Conservation (phyloP, 2,888 invertebrate genomes). For the Caenorhabditis plicata region DNA sequence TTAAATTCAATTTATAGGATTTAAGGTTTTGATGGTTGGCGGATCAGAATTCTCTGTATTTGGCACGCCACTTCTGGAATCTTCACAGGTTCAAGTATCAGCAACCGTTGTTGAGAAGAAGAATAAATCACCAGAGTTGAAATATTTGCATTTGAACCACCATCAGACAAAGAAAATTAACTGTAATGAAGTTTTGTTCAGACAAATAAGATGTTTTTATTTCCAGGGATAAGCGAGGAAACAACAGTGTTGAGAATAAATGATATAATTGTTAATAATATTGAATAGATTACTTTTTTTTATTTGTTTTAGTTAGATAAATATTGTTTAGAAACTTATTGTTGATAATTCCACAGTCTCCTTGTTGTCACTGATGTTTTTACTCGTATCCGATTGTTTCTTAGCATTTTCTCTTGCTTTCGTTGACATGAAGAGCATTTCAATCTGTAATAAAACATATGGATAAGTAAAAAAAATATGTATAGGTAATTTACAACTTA, state of each 20-base stretch:
- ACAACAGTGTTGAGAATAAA: constrained; percentile 58
- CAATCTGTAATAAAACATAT: constrained; percentile 49
- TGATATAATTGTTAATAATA: constrained; percentile 41
- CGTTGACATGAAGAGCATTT: constrained; percentile 60
- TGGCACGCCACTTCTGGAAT: constrained; percentile 68
- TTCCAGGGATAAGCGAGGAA: constrained; percentile 57
- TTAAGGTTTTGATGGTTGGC: constrained; percentile 68
- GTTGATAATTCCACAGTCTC: no score
- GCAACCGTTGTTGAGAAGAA: constrained; percentile 69
- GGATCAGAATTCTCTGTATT: constrained; percentile 68
- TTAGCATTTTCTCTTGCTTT: constrained; percentile 41
- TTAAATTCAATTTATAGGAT: background rate
- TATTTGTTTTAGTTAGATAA: background rate
- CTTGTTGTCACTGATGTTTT: no score
- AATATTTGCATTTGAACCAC: constrained; percentile 52
- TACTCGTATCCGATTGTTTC: constrained; percentile 18
- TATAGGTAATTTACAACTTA: constrained; percentile 38
- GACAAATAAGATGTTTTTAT: background rate
- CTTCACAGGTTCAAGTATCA: constrained; percentile 66
- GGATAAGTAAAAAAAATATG: background rate
- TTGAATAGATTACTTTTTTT: constrained; percentile 8
- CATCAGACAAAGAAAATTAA: constrained; percentile 44
- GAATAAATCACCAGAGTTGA: constrained; percentile 53
- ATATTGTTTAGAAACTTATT: background rate
- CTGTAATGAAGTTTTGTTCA: constrained; percentile 28